Conservation (phyloP, 2,888 invertebrate species). For the Cataglyphis rosenhaueri region DNA sequence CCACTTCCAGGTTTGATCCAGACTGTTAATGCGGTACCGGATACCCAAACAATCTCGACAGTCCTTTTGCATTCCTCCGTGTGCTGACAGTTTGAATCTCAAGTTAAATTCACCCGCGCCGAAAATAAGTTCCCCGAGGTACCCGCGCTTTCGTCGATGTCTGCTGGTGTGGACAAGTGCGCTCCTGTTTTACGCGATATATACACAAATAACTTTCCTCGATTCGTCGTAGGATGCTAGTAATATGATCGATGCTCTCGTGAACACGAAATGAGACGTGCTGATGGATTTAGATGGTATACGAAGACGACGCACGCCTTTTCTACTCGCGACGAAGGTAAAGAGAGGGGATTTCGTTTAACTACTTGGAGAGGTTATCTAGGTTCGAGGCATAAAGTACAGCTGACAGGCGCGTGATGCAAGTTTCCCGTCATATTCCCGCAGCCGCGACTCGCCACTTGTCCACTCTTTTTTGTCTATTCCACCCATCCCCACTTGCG, state of each 20-base stretch:
- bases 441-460: slow-evolving; percentile 39
- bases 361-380: slow-evolving; percentile 80
- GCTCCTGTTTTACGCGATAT: not conserved
- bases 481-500: slow-evolving; percentile 36
- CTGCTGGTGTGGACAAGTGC: not conserved
- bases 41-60: slow-evolving; percentile 94
- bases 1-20: slow-evolving; percentile 98
- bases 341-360: slow-evolving; percentile 57
- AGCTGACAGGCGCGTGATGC: slow-evolving; percentile 80
- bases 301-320: not conserved
- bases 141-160: not conserved
- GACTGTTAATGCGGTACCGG: slow-evolving; percentile 94
- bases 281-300: slow-evolving; percentile 9
- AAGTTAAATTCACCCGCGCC: slow-evolving; percentile 71
- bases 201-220: not conserved
- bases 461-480: not conserved
- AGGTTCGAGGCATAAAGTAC: slow-evolving; percentile 83
- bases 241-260: slow-evolving; percentile 33
- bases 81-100: slow-evolving; percentile 81
- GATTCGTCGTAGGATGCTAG: not conserved
- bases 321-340: slow-evolving; percentile 6
- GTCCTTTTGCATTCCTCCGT: slow-evolving; percentile 88
- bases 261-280: slow-evolving; percentile 4
- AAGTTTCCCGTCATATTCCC: not conserved
- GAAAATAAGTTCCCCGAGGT: not conserved